A percentile compares a stretch with the other conserved stretches of the same genome.
These are phyloP conservation scores for Orthosia incerta DNA, from an alignment of 2,888 invertebrate genomes.

Conservation along the genomic window DNA sequence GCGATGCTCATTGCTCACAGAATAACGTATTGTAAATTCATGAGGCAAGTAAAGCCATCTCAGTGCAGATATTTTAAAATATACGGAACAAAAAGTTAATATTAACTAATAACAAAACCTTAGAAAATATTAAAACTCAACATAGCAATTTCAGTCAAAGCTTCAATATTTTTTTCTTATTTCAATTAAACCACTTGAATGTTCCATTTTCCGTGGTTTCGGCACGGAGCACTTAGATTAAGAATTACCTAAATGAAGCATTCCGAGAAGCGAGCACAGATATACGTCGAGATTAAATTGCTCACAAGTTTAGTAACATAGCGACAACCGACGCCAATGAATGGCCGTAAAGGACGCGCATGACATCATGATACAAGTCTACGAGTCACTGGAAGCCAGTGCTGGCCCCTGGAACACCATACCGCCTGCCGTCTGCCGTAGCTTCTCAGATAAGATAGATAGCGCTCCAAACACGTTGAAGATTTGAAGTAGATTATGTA, in stretches of 20 bases:
- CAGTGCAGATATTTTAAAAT: background rate
- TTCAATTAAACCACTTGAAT: background rate
- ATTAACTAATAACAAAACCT: background rate
- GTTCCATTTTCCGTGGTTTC: constrained; percentile 18
- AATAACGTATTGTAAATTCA: constrained; percentile 21
- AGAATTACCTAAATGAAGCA: constrained; percentile 50
- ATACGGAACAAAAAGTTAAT: background rate
- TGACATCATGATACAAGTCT: constrained; percentile 70
- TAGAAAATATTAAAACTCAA: background rate
- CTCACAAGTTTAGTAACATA: constrained; percentile 66
- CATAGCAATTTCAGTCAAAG: background rate
- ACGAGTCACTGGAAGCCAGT: constrained; percentile 52
- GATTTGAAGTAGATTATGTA: background rate
- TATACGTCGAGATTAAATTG: constrained; percentile 68
- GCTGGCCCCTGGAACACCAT: constrained; percentile 32
- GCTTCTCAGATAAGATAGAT: constrained; percentile 15
- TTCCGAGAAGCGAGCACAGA: constrained; percentile 66
- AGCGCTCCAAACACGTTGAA: constrained; percentile 1
- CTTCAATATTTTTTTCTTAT: background rate
- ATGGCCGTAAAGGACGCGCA: constrained; percentile 68
- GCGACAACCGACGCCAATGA: constrained; percentile 66
- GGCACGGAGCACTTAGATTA: constrained; percentile 28
- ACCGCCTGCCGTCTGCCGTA: constrained; percentile 34
- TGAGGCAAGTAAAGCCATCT: background rate
- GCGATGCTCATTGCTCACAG: constrained; percentile 4